Evolutionary conservation across 2,888 invertebrate species (phyloP).

Genomic region (Pyrrhosoma nymphula): DNA sequence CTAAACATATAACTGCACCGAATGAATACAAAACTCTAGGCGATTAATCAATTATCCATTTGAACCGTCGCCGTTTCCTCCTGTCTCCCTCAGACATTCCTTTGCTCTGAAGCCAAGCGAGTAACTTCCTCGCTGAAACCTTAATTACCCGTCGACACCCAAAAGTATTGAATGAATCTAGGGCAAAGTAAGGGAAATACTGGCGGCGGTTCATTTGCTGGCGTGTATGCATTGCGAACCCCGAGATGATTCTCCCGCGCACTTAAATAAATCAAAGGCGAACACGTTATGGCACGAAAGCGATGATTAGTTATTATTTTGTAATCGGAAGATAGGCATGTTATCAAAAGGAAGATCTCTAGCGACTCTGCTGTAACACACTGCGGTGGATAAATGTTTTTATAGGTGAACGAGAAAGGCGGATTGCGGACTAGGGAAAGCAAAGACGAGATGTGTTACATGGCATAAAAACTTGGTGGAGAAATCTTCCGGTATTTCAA

Average conservation of each 20-base stretch:
- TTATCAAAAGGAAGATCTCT: neutral
- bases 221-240: neutral
- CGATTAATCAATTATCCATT: neutral
- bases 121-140: neutral
- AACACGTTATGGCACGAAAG: neutral
- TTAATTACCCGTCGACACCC: neutral
- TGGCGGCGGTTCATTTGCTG: neutral
- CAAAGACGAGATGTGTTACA: neutral
- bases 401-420: neutral
- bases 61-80: neutral
- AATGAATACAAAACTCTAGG: too few relatives aligned
- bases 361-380: neutral
- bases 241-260: neutral
- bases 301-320: slow-evolving; percentile 19
- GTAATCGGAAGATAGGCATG: neutral
- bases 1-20: too few relatives aligned
- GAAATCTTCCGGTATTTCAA: neutral
- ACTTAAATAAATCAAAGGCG: neutral
- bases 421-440: neutral
- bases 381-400: neutral
- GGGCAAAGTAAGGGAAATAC: neutral
- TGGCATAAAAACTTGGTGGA: neutral
- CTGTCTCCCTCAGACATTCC: neutral
- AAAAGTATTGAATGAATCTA: neutral
- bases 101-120: neutral